Base-by-base conservation (phyloP, 2,888 invertebrate species). In the Acleris sparsana region DNA sequence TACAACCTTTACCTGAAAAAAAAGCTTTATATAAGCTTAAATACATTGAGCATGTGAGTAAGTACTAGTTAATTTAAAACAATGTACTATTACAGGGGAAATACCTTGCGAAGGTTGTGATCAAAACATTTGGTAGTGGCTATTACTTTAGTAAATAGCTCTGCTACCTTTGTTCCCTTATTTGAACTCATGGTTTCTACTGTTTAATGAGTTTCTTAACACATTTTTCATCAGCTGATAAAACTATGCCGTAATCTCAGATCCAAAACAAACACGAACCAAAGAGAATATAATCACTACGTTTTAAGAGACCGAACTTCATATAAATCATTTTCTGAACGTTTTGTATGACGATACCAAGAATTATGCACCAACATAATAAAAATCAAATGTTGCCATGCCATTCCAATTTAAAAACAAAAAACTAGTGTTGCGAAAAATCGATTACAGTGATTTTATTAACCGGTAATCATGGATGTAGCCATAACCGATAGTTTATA, bases 41-140 rank as follows among this genome's bases (percentile, higher is more conserved):
- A 25, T 11, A 3, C 39, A 13, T 39, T 39, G 11, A 39, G 39
- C 13, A 13, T 13, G 13, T 33, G 3, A 3, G 0, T 33, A 11
- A 3, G 0, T 33, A 33, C 33, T 33, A 33, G 11, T 33, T 11
- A 33, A 39, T 39, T 46, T 48, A 48, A 18, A 55, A 53, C 39
- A 48, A 3, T 43, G 48, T 58, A 39, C 39, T 39, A 13, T 5
- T 43, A 56, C 16, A 48, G 9, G 2, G 4, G 1, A 22, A 55
- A 69, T 82, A 90, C 91, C 87, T 92, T 88, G 20, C 85, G 81
- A 62, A 92, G 82, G 72, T 92, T 82, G 58, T 87, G 87, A 71
- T 92, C 91, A 68, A 91, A 92, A 72, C 89, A 80, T 72, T 88
- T 91, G 2, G 92, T 90, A 1, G 85, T 79, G 9, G 88, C 86